Evolutionary conservation across 1,140 invertebrate species (phyloP).

Genomic region (Ctenoplectra terminalis): DNA sequence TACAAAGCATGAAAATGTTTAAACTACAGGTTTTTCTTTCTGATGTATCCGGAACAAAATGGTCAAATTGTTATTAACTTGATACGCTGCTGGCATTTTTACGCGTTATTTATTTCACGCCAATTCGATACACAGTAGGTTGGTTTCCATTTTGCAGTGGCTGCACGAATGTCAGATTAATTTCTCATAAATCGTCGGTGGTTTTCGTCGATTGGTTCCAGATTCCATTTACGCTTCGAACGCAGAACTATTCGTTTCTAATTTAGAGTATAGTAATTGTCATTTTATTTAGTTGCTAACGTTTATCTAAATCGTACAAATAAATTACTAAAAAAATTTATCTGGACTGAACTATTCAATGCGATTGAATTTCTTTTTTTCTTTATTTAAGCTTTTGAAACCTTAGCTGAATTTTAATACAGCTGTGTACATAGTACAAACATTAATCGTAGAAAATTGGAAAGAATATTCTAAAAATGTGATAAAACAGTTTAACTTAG

Average conservation of each 20-base stretch:
- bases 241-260: constrained; percentile 16
- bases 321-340: not conserved
- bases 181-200: constrained; percentile 69
- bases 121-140: constrained; percentile 14
- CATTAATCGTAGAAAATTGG: no score
- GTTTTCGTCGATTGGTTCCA: constrained; percentile 69
- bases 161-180: constrained; percentile 61
- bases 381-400: no score
- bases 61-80: not conserved
- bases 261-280: constrained; percentile 27
- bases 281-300: not conserved
- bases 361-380: no score
- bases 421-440: no score
- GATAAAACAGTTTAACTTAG: no score
- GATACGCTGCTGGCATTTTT: not conserved
- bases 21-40: no score
- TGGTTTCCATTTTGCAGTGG: constrained; percentile 23
- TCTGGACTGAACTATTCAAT: not conserved
- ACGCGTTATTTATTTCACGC: constrained; percentile 54
- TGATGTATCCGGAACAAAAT: not conserved
- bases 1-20: not conserved
- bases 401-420: no score
- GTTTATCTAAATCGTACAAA: no score
- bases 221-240: constrained; percentile 55
- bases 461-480: no score